Conservation (phyloP, 2,797 vertebrate species). For the Buceros bicornis region DNA sequence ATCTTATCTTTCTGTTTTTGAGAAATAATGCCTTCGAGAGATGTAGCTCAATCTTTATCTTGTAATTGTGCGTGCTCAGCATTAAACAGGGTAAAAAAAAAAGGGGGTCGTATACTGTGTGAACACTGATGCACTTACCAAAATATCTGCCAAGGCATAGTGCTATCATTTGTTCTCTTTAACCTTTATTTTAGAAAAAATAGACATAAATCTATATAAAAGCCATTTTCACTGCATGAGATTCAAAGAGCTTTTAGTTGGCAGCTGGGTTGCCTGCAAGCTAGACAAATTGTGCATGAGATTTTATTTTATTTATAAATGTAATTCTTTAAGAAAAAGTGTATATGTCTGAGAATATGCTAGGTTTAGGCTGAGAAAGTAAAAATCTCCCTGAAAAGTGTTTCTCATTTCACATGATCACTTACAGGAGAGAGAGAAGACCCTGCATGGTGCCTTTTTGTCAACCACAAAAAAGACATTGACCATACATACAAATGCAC, state of each 20-base stretch:
- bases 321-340: not conserved
- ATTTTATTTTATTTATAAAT: slow-evolving; percentile 20
- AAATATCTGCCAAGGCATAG: not conserved
- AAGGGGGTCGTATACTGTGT: not conserved
- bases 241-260: slow-evolving; percentile 7
- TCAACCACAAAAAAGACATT: not conserved
- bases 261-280: not conserved
- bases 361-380: not conserved
- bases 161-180: not conserved
- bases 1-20: slow-evolving; percentile 23
- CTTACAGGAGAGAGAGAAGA: not conserved
- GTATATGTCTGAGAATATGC: not conserved
- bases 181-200: not conserved
- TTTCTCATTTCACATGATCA: not conserved
- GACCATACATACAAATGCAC: not conserved
- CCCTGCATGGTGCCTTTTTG: not conserved
- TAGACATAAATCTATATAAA: slow-evolving; percentile 39
- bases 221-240: not conserved
- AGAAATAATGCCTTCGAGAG: slow-evolving; percentile 39
- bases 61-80: not conserved
- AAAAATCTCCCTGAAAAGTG: not conserved
- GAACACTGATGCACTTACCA: not conserved
- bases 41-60: slow-evolving; percentile 40
- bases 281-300: not conserved
- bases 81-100: not conserved